phyloP scores from a whole-genome alignment of 2,888 invertebrate species.

The Sarcophaga variegata region DNA sequence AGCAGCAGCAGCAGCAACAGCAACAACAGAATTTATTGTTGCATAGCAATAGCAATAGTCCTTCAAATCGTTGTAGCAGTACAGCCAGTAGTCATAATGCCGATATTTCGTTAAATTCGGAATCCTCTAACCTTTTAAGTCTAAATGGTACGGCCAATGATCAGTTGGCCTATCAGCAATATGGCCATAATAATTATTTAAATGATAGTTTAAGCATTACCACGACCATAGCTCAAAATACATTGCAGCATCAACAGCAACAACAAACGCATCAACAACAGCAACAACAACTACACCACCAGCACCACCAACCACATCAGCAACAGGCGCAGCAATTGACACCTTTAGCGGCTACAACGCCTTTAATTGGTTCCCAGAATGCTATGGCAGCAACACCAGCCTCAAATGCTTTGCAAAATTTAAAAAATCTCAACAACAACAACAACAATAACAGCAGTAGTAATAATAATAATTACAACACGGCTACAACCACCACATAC shows the following conservation, averaged over 20 bases:
- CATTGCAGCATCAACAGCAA: constrained; percentile 50
- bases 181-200: constrained; percentile 68
- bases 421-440: constrained; percentile 69
- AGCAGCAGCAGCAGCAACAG: constrained; percentile 74
- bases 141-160: constrained; percentile 63
- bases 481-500: constrained; percentile 66
- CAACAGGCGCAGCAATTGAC: constrained; percentile 72
- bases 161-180: constrained; percentile 67
- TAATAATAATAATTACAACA: constrained; percentile 69
- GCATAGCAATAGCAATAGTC: constrained; percentile 79
- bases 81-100: constrained; percentile 76
- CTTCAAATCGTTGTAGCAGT: constrained; percentile 75
- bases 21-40: constrained; percentile 70
- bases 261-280: constrained; percentile 64
- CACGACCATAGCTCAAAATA: constrained; percentile 63
- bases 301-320: constrained; percentile 72
- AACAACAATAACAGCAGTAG: constrained; percentile 69
- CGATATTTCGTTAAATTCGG: constrained; percentile 73
- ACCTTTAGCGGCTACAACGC: constrained; percentile 49
- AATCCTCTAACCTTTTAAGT: constrained; percentile 63
- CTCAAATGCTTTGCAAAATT: constrained; percentile 65
- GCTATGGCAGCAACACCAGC: constrained; percentile 55
- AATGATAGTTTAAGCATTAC: constrained; percentile 70
- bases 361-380: constrained; percentile 65
- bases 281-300: constrained; percentile 73